Percentiles rank a stretch among this genome's conserved stretches.
Conservation (phyloP, 2,797 vertebrate species). For the Tarsius wallacei region DNA sequence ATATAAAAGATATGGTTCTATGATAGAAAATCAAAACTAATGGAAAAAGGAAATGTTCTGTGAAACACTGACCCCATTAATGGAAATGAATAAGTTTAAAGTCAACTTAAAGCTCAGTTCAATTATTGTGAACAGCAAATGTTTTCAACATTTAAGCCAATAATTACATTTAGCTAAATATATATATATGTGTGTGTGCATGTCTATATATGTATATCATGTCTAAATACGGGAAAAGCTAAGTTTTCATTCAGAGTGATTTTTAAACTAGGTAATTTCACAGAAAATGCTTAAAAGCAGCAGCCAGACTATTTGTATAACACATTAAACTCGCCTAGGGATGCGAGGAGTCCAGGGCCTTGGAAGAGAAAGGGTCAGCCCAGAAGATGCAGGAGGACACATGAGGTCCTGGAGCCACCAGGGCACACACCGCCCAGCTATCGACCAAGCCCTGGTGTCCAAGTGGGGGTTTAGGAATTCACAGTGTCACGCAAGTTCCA, state of each 20-base stretch:
- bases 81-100: neutral
- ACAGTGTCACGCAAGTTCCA: neutral
- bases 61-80: neutral
- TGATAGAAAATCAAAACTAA: neutral
- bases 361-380: neutral
- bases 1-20: neutral
- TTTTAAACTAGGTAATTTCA: neutral
- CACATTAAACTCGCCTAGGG: neutral
- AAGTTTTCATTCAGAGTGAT: neutral
- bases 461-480: neutral
- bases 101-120: neutral
- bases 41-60: neutral
- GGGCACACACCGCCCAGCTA: neutral
- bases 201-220: neutral
- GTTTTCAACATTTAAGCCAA: neutral
- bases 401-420: too few species aligned
- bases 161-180: neutral
- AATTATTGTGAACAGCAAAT: neutral
- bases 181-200: neutral
- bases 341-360: neutral
- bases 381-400: too few species aligned
- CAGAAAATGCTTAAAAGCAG: neutral
- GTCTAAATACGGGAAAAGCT: neutral
- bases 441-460: neutral
- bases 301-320: neutral